Base-by-base conservation (phyloP, 2,797 vertebrate genomes). In the Ambastaia sidthimunki region DNA sequence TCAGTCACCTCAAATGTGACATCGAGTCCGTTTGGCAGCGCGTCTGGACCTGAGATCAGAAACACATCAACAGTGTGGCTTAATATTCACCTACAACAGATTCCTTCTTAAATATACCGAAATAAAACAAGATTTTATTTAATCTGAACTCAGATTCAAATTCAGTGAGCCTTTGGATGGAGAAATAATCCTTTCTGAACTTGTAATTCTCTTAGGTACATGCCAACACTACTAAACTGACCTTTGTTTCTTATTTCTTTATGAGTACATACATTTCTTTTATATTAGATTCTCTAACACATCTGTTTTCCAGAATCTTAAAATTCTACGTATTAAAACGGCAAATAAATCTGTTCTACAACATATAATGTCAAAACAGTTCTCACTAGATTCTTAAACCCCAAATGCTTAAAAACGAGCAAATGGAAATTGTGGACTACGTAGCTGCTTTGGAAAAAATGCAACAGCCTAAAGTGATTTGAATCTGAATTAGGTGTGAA, bases 1-100 rank as follows among this genome's bases (percentile, higher is more conserved):
- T 99, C 98, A 0, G 94, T 95, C 52, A 99, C 98, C 79, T 99
- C 96, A 83, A 99, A 99, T 0, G 94, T 98, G 12, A 99, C 95
- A 57, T 99, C 97, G 44, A 99, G 89, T 28, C 98, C 98, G 0
- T 99, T 98, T 13, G 97, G 96, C 83, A 98, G 91, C 0, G 97
- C 96, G 0, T 96, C 96, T 2, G 91, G 88, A 75, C 97, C 97
- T 99, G 74, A 44, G 19, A 18, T 15, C 55, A 63, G 80, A 80
- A n/a, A 67, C 1, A 4, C 19, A 59, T 66, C 0, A 7, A 54
- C 23, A 31, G n/a, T 34, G 6, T 47, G 25, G 5, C 5, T 65
- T 11, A 65, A 54, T 37, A 7, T 37, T 59, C 41, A 44, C 10
- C 7, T 7, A 11, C 10, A 44, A 44, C 41, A 44, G 41, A 50